Percentiles rank a stretch among this genome's conserved stretches.
Evolutionary conservation across 2,797 vertebrate species (phyloP).

Genomic region (Mormyrops attenuatus): DNA sequence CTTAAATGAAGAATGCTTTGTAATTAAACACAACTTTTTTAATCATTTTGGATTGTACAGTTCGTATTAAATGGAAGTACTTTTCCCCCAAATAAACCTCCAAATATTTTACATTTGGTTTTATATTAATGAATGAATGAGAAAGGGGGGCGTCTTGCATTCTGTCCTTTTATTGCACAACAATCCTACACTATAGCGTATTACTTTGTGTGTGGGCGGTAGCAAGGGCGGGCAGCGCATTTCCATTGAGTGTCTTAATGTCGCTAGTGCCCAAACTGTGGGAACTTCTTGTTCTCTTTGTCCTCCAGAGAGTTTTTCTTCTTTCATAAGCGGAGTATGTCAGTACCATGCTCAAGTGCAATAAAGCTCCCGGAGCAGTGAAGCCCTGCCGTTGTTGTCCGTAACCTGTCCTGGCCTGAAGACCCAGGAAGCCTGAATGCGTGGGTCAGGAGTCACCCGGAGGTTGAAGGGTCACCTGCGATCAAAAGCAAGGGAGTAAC

Average conservation of each 20-base stretch:
- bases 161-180: constrained; percentile 1
- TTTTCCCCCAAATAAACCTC: constrained; percentile 29
- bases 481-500: constrained; percentile 57
- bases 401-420: constrained; percentile 31
- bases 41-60: constrained; percentile 36
- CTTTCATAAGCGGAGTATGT: constrained; percentile 27
- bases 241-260: constrained; percentile 35
- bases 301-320: constrained; percentile 29
- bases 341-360: constrained; percentile 41
- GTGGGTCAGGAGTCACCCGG: constrained; percentile 65
- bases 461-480: constrained; percentile 59
- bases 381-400: constrained; percentile 50
- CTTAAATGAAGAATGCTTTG: constrained; percentile 31
- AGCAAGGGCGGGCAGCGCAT: constrained; percentile 6
- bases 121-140: constrained; percentile 41
- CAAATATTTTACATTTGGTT: constrained; percentile 15
- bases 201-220: neutral
- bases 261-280: constrained; percentile 44
- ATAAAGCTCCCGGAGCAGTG: constrained; percentile 47
- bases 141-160: neutral
- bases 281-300: constrained; percentile 50
- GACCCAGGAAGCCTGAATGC: constrained; percentile 51
- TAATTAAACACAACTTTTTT: constrained; percentile 23
- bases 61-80: constrained; percentile 26
- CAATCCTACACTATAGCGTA: neutral